Evolutionary conservation across 2,888 invertebrate genomes (phyloP).

Genomic region (Tetheella fluctuosa): DNA sequence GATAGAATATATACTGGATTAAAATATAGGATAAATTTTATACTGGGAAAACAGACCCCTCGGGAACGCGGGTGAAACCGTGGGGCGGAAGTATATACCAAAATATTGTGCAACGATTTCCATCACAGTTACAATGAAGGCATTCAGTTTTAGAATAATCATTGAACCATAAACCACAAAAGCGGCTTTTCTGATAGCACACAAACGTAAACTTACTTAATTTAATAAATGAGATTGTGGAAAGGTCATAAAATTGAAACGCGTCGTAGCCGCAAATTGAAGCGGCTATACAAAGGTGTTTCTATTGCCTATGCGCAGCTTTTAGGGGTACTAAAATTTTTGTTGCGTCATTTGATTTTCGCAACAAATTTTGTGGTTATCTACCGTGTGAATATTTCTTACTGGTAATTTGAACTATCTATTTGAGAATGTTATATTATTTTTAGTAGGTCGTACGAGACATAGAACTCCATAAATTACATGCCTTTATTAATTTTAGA

Average conservation of each 20-base stretch:
- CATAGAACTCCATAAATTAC: no score
- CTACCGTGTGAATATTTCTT: not conserved
- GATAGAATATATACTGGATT: no score
- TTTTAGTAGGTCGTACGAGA: no score
- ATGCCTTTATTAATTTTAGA: no score
- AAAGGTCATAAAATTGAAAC: not conserved
- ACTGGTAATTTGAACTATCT: not conserved
- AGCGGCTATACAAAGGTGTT: not conserved
- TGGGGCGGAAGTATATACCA: no score
- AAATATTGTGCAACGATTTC: not conserved
- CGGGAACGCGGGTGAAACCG: no score
- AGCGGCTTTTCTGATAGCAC: not conserved
- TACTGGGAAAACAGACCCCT: no score
- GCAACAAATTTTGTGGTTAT: not conserved
- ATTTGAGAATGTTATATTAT: no score
- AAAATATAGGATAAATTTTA: no score
- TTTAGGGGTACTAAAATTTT: not conserved
- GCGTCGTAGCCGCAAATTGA: not conserved
- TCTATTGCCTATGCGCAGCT: not conserved
- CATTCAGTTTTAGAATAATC: not conserved
- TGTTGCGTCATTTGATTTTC: conserved; percentile 1
- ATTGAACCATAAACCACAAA: not conserved
- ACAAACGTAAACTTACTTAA: not conserved
- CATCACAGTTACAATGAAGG: not conserved
- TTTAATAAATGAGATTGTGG: conserved; percentile 2